Conservation (phyloP, 2,888 invertebrate species). For the Drosophila rubida region DNA sequence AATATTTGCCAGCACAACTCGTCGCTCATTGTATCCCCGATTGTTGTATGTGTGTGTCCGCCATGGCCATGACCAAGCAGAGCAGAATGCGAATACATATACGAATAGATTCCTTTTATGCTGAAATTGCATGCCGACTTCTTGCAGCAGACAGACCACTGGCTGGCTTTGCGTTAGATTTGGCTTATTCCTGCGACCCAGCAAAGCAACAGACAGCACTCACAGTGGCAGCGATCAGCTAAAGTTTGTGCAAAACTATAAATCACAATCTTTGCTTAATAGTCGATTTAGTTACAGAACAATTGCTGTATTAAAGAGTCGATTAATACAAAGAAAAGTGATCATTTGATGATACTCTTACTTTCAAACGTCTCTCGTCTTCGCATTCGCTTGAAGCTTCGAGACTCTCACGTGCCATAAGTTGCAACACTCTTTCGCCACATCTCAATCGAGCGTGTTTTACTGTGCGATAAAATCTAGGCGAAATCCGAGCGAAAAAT, state of each 20-base stretch:
- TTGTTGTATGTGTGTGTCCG: slow-evolving; percentile 7
- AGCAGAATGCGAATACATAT: not conserved
- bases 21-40: not conserved
- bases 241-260: not conserved
- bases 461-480: slow-evolving; percentile 37
- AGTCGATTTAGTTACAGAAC: no score
- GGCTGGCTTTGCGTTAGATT: slow-evolving; percentile 22
- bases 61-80: not conserved
- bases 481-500: slow-evolving; percentile 26
- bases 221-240: slow-evolving; percentile 25
- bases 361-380: no score
- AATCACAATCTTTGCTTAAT: no score
- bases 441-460: not conserved
- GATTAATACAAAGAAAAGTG: no score
- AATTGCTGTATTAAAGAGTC: no score
- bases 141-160: slow-evolving; percentile 34
- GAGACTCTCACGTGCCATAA: not conserved
- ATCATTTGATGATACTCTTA: no score
- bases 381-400: not conserved
- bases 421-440: not conserved
- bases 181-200: slow-evolving; percentile 36
- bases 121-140: slow-evolving; percentile 68
- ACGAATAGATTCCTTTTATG: slow-evolving; percentile 41
- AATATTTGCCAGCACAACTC: slow-evolving; percentile 27
- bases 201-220: slow-evolving; percentile 23